Evolutionary conservation across 2,113 vertebrate genomes (phyloP).

Genomic region (Acinonyx jubatus): DNA sequence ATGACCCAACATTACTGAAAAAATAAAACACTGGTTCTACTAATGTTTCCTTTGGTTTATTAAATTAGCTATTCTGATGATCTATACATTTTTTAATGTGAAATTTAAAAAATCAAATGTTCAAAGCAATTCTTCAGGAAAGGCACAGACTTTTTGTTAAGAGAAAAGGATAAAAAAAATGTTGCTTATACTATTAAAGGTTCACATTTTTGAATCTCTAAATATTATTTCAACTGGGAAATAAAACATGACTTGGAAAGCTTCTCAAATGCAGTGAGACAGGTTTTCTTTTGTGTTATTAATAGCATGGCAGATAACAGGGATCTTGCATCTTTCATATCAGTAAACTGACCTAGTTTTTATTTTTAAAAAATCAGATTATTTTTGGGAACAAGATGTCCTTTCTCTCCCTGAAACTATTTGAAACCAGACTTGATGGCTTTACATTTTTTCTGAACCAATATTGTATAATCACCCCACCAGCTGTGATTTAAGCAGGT

Average conservation of each 20-base stretch:
- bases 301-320: neutral
- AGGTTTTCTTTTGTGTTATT: constrained; percentile 11
- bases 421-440: neutral
- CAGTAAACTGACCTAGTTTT: constrained; percentile 40
- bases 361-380: neutral
- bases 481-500: neutral
- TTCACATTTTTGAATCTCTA: constrained; percentile 12
- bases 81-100: neutral
- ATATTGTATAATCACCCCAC: neutral
- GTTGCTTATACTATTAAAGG: neutral
- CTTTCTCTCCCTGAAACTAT: neutral
- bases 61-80: neutral
- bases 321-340: neutral
- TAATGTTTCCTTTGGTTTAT: neutral
- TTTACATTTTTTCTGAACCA: neutral
- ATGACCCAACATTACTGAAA: neutral
- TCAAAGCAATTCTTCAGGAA: neutral
- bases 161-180: constrained; percentile 12
- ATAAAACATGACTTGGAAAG: constrained; percentile 19
- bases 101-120: constrained; percentile 16
- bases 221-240: constrained; percentile 32
- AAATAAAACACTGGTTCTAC: neutral
- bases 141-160: neutral
- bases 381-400: neutral
- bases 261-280: constrained; percentile 10